These are phyloP conservation scores for Axea sp. DNA, from an alignment of 2,888 invertebrate genomes.

Conservation along the genomic window DNA sequence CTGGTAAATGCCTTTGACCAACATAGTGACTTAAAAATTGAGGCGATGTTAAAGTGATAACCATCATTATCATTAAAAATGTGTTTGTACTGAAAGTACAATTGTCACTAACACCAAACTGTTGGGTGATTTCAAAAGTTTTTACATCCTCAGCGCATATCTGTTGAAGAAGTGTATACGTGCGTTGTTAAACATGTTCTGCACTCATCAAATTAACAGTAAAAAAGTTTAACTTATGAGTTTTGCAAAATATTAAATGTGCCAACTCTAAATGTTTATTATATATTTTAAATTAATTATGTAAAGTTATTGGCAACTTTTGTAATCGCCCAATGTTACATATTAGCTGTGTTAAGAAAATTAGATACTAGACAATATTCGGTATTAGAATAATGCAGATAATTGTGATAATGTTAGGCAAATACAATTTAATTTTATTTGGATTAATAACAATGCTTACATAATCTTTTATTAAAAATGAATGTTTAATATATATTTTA, in stretches of 20 bases:
- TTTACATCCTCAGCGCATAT: slow-evolving; percentile 5
- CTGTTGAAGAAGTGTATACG: neutral
- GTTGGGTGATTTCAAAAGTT: slow-evolving; percentile 47
- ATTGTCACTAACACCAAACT: slow-evolving; percentile 23
- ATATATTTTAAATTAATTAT: too few relatives aligned
- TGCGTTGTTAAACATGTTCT: slow-evolving; percentile 15
- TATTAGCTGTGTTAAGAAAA: slow-evolving; percentile 4
- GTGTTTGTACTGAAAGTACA: slow-evolving; percentile 51
- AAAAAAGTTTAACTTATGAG: slow-evolving; percentile 23
- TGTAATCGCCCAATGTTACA: slow-evolving; percentile 9
- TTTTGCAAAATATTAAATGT: slow-evolving; percentile 29
- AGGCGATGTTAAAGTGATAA: slow-evolving; percentile 10
- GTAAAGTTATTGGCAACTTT: slow-evolving; percentile 19
- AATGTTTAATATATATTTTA: too few relatives aligned
- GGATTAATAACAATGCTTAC: too few relatives aligned
- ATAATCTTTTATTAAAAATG: too few relatives aligned
- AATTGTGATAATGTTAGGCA: neutral
- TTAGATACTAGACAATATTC: neutral
- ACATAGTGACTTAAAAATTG: slow-evolving; percentile 61
- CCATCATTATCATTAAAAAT: slow-evolving; percentile 19
- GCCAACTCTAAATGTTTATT: too few relatives aligned
- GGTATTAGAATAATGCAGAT: neutral
- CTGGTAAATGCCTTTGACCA: slow-evolving; percentile 84
- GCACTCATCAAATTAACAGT: neutral
- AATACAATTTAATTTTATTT: too few relatives aligned